Evolutionary conservation across 1,140 invertebrate genomes (phyloP), one percentile per base, ranked within the genome.

Genomic region (Philopotamus ludificatus): DNA sequence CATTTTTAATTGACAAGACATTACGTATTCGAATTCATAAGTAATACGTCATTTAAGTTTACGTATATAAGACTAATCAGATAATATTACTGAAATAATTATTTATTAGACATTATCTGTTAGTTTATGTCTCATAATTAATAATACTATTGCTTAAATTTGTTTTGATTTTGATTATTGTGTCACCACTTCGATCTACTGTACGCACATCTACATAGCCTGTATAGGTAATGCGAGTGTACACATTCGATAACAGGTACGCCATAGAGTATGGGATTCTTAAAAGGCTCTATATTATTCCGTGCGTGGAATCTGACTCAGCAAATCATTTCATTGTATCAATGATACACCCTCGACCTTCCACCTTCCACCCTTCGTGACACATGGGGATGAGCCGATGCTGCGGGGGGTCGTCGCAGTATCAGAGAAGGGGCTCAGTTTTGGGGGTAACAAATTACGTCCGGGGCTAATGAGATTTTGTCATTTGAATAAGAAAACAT

Each of bases 321-420:
- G 68, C 68, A 64, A 64, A 70, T 70, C 68, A 66, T 66, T 66
- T 66, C 68, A 64, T 66, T 66, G 64, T 70, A 65, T 62, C 65
- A 63, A 54, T 70, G 61, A 59, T 66, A 70, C 61, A 42, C 59
- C 49, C 22, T 62, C 60, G n/a, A n/a, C 44, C 58, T 63, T 3
- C 28, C 26, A 23, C 7, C 23, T 26, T 10, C 21, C 21, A 12
- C 4, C 28, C 4, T 34, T 53, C 34, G 39, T 22, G 23, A 41
- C n/a, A 41, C 21, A 21, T 18, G 34, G 39, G 28, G 44, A 22
- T 53, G 3, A 22, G n/a, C n/a, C 15, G 50, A 23, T 3, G 28
- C 20, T 10, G 22, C 9, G 2, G 9, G 23, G 47, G 3, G 41
- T 44, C n/a, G n/a, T n/a, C n/a, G n/a, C n/a, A n/a, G n/a, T n/a